Conservation (phyloP, 2,888 invertebrate species). For the Melieria picta region DNA sequence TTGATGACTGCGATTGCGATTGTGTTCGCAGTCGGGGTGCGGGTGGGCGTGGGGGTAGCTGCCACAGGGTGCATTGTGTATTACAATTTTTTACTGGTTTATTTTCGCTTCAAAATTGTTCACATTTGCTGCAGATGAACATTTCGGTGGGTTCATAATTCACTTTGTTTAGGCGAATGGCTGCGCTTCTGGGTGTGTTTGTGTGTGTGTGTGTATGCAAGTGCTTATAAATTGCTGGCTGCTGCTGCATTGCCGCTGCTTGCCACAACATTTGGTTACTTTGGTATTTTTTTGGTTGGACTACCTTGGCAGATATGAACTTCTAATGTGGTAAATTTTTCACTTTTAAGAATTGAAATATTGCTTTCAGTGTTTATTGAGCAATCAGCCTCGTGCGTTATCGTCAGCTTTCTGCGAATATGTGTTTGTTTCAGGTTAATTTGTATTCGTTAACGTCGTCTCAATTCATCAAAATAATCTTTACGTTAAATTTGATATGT, state of each 20-base stretch:
- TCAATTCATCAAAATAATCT: too few relatives aligned
- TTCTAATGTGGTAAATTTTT: slow-evolving; percentile 5
- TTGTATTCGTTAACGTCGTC: too few relatives aligned
- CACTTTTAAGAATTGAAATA: slow-evolving; percentile 7
- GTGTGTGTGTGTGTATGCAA: background rate
- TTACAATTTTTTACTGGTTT: background rate
- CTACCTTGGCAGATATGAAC: slow-evolving; percentile 16
- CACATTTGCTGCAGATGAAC: slow-evolving; percentile 27
- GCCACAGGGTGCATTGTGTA: background rate
- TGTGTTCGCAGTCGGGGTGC: background rate
- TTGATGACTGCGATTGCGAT: background rate
- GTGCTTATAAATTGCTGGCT: background rate
- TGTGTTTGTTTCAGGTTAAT: too few relatives aligned
- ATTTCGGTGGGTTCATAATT: slow-evolving; percentile 20
- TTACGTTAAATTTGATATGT: too few relatives aligned
- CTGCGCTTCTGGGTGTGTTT: background rate
- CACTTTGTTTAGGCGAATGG: slow-evolving; percentile 11
- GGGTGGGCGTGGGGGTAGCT: background rate
- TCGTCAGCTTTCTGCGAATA: background rate
- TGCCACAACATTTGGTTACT: too few relatives aligned
- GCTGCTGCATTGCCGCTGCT: slow-evolving; percentile 2
- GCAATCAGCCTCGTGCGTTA: slow-evolving; percentile 18
- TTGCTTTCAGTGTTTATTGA: slow-evolving; percentile 6
- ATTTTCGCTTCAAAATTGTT: slow-evolving; percentile 15
- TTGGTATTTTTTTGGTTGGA: too few relatives aligned